Base-by-base conservation (phyloP, 2,113 vertebrate species). In the Semnopithecus entellus region DNA sequence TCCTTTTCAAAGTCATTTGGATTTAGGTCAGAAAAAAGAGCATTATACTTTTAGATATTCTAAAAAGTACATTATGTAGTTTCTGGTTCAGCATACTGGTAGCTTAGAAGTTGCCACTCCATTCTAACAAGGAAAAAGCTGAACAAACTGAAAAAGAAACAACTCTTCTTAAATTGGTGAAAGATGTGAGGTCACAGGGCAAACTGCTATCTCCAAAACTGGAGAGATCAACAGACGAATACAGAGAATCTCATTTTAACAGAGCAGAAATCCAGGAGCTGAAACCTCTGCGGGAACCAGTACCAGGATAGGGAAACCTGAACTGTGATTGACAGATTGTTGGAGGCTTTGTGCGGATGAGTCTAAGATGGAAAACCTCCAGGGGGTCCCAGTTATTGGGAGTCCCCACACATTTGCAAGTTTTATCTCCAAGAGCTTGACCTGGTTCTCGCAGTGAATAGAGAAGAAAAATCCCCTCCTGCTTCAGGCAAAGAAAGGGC, bases 1-100 rank as follows among this genome's bases (percentile, higher is more conserved):
- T 1, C 43, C 88, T 88, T 97, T 97, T 97, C 35, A 95, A 79
- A 55, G 59, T 90, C 57, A 89, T 92, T 79, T 92, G 50, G 50
- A 88, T 95, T 97, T 96, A 92, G 66, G 92, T 66, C 75, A 88
- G 7, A 75, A 32, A 96, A 88, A 87, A 92, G 45, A 72, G 27
- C 23, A 81, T 27, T 72, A 86, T 30, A 57, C 23, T 91, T 88
- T 50, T 50, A 79, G 50, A 9, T 43, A 22, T 80, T 91, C 64
- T 85, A 50, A 50, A 97, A 75, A 73, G 20, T 50, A 81, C 25
- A 89, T 68, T 85, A 20, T 10, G 17, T 35, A 17, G 14, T 48
- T n/a, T 52, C 10, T n/a, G 48, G 78, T 52, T 35, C 48, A 20
- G 16, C 30, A 22, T 52, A 38, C 23, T n/a, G n/a, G 32, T 20